Base-by-base conservation (phyloP, 53 echinoderm and acorn worm genomes). In the Paelopatides confundens region DNA sequence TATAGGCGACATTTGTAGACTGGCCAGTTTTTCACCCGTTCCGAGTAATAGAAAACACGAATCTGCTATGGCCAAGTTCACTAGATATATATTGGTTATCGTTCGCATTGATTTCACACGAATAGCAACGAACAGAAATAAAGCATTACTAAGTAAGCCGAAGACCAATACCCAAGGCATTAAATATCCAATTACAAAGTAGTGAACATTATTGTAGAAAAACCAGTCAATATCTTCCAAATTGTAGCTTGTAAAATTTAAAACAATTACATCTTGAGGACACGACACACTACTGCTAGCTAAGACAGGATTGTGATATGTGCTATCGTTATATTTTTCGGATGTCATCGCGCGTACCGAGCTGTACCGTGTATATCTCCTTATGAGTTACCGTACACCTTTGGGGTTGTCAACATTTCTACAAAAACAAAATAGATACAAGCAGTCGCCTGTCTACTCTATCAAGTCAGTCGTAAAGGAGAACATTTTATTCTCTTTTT, bases 11-110 rank as follows among this genome's bases (percentile, higher is more conserved):
- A 30, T 63, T 5, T 40, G 21, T 27, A 77, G 36, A 36, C 87
- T 47, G 11, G 24, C 77, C 15, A 87, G 31, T 64, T 87, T 87
- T 39, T 87, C 87, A 9, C 62, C 46, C 9, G 77, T 71, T 13
- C 63, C 87, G 1, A 77, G 32, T 1, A 34, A 5, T 38, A 87
- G 24, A 21, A 40, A 78, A 8, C 63, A 77, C 1, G 65, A 36
- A 77, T 87, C 87, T 1, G 87, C 77, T 17, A 87, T 38, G 14
- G 87, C 87, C 7, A 87, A 64, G 32, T 87, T 77, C 5, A 87
- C 48, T 28, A 87, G 78, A 46, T 87, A 87, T 14, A 31, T 23
- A 65, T 87, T 87, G 12, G 87, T 77, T 35, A 78, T 36, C 21
- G 87, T 87, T 24, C 47, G 62, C 87, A 87, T 87, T 2, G 31